Base-by-base conservation (phyloP, 1,140 invertebrate species). In the Saccostrea glomerata region DNA sequence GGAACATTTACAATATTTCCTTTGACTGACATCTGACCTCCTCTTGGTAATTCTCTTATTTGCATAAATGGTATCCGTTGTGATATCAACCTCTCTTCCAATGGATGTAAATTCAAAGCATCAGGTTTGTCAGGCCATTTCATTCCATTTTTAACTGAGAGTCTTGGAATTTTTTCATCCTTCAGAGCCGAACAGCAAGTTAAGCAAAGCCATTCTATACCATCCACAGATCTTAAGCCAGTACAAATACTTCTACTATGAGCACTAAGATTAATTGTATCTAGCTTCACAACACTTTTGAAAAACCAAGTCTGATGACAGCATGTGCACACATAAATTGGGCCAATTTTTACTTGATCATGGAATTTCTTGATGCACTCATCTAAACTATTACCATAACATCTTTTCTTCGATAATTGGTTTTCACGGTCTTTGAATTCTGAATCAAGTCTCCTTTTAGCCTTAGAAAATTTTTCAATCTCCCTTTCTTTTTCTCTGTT, bases 251-350 rank as follows among this genome's bases (percentile, higher is more conserved):
- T 60, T 66, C 20, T 56, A 60, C 40, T 54, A 60, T 17, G 17
- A 23, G 5, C 20, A 56, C 60, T 66, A 47, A 25, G 20, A 36
- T 58, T 58, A 54, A 66, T 47, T 30, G 70, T 20, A 4, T 47
- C 86, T 58, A 84, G 7, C 23, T 86, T 87, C 17, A 55, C 23
- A 25, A 91, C 85, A 30, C 82, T 87, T 58, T 89, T 86, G 25
- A 60, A 84, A 66, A 90, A 91, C 85, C 89, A 91, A 63, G 88
- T 88, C 84, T 91, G 89, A 82, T 86, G 36, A 73, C 90, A 91
- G 60, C 55, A 89, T 17, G 86, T 73, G 77, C 90, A 91, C 23
- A 86, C 85, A 89, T 86, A 89, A 23, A 82, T 55, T 40, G 88
- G 85, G 15, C 88, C 88, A 66, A 66, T 25, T 54, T 66, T 54